Percentiles rank a stretch among this genome's conserved stretches.
Evolutionary conservation across 2,888 invertebrate species (phyloP).

Genomic region (Polia nebulosa): DNA sequence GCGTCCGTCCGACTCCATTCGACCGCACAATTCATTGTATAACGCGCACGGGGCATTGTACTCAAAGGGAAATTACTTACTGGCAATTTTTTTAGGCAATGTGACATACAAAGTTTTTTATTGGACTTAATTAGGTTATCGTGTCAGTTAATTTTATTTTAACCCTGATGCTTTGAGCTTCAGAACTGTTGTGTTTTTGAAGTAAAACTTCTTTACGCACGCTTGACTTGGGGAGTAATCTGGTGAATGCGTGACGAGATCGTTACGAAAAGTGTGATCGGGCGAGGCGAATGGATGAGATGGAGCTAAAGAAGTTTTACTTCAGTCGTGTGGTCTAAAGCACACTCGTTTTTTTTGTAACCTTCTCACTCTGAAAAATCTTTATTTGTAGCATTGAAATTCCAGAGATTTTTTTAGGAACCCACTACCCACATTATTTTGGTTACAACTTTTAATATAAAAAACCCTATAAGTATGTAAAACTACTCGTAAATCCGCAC

Average conservation of each 20-base stretch:
- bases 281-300: too few relatives aligned
- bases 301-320: too few relatives aligned
- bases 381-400: neutral
- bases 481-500: neutral
- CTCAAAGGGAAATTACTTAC: slow-evolving; percentile 13
- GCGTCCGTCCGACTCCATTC: slow-evolving; percentile 47
- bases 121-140: neutral
- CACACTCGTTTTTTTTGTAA: too few relatives aligned
- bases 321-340: too few relatives aligned
- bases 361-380: neutral
- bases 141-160: neutral
- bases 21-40: slow-evolving; percentile 52
- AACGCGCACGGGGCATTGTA: slow-evolving; percentile 20
- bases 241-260: too few relatives aligned
- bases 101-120: slow-evolving; percentile 8
- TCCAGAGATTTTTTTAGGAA: neutral
- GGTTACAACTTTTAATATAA: neutral
- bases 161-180: neutral
- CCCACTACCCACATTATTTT: neutral
- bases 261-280: too few relatives aligned
- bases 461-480: neutral
- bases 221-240: too few relatives aligned
- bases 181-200: too few relatives aligned
- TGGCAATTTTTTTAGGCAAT: neutral
- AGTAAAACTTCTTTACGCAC: too few relatives aligned